Evolutionary conservation across 2,797 vertebrate species (phyloP).

Genomic region (Lagocephalus sceleratus): DNA sequence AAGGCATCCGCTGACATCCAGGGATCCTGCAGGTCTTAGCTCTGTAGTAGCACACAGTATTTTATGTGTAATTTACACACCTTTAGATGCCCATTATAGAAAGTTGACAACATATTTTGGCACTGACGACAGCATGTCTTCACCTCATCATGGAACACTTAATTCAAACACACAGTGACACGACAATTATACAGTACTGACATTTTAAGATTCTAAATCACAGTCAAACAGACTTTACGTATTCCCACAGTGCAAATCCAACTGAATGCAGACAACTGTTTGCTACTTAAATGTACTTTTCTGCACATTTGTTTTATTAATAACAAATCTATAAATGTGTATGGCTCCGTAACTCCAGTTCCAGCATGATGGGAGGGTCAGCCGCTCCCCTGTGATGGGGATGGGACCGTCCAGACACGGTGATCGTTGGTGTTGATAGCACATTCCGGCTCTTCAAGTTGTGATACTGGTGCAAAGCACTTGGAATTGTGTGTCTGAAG

Average conservation of each 20-base stretch:
- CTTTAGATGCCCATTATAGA: no score
- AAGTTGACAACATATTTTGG: no score
- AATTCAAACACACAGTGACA: conserved; percentile 27
- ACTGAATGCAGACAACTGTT: conserved; percentile 8
- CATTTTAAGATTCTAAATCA: conserved; percentile 23
- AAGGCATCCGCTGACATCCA: conserved; percentile 21
- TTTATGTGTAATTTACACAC: no score
- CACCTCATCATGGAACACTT: background rate
- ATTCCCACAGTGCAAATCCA: conserved; percentile 1
- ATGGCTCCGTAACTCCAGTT: conserved; percentile 36
- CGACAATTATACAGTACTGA: conserved; percentile 34
- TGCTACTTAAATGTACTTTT: conserved; percentile 14
- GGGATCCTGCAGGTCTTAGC: conserved; percentile 13
- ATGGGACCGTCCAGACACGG: conserved; percentile 51
- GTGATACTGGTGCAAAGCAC: conserved; percentile 17
- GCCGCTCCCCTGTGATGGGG: conserved; percentile 20
- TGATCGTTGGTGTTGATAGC: conserved; percentile 9
- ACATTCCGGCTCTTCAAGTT: conserved; percentile 8
- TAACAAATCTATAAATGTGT: conserved; percentile 21
- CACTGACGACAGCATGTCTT: no score
- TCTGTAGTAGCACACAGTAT: conserved; percentile 8
- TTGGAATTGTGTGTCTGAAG: conserved; percentile 6
- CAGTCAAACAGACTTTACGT: conserved; percentile 36
- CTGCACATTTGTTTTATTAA: conserved; percentile 8
- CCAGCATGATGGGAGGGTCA: conserved; percentile 23